Evolutionary conservation across 2,888 invertebrate species (phyloP).

Genomic region (Aelia acuminata): DNA sequence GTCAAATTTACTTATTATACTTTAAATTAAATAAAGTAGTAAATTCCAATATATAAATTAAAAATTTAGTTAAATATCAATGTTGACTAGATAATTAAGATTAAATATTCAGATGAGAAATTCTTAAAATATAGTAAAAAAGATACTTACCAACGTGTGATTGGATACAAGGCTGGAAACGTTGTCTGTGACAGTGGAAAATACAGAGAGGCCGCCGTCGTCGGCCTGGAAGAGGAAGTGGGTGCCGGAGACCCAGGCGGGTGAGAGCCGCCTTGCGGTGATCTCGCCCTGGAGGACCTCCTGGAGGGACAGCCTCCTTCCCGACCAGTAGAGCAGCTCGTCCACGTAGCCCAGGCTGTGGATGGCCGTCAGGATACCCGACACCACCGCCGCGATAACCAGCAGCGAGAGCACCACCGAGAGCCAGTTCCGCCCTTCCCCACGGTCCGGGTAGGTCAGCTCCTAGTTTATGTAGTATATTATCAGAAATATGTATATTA

Average conservation of each 20-base stretch:
- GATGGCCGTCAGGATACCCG: conserved; percentile 90
- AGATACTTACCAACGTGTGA: conserved; percentile 83
- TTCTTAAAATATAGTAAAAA: not conserved
- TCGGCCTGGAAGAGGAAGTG: conserved; percentile 90
- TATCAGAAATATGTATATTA: not conserved
- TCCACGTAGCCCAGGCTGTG: conserved; percentile 91
- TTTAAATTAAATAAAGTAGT: too few species aligned
- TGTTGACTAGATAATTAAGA: too few species aligned
- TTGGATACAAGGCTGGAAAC: conserved; percentile 87
- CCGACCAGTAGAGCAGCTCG: conserved; percentile 90
- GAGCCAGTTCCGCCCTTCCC: conserved; percentile 90
- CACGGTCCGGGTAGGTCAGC: conserved; percentile 78
- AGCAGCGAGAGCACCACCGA: conserved; percentile 89
- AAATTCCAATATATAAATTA: too few species aligned
- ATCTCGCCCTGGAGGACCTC: conserved; percentile 85
- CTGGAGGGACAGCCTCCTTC: conserved; percentile 86
- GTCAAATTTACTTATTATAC: too few species aligned
- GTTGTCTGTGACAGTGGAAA: conserved; percentile 84
- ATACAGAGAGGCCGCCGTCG: conserved; percentile 85
- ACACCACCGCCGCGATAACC: conserved; percentile 89
- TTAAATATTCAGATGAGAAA: too few species aligned
- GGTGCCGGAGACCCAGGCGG: conserved; percentile 85
- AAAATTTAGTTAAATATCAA: too few species aligned
- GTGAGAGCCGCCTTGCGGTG: conserved; percentile 80
- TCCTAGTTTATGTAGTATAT: too few species aligned